Base-by-base conservation (phyloP, 2,888 invertebrate species). In the Camponotus fellah region DNA sequence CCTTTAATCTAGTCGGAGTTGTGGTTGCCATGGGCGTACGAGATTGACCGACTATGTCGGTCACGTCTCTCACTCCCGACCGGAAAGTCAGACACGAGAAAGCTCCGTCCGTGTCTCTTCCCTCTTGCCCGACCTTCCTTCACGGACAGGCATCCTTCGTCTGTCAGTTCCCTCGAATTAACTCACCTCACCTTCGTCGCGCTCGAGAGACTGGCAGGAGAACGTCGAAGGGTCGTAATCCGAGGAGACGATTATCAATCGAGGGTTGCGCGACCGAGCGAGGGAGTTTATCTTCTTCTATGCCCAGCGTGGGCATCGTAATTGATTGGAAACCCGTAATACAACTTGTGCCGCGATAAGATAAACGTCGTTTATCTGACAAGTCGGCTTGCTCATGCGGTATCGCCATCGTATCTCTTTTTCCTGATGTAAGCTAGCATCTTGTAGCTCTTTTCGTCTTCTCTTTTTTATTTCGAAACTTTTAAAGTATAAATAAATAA, bases 1-100 rank as follows among this genome's bases (percentile, higher is more conserved):
- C 83, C 90, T 90, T 90, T 90, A 90, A 90, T 90, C 89, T 90
- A 90, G 82, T 82, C 68, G 56, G 68, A 26, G 69, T 37, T 86
- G 49, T 40, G 46, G 32, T 49, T 40, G 58, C 81, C 58, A 49
- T 26, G 26, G 65, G 76, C 34, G 62, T 49, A 68, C 76, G 76
- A 68, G 81, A 86, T 85, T 86, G 90, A 86, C 84, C 84, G 77
- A 65, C 82, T 69, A 86, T 86, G 90, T 90, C 83, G 88, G 86
- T 90, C 89, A 86, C 86, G 89, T 90, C 64, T 82, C 84, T 60
- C 82, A 68, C 49, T 83, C 77, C 75, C 72, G 81, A 84, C 72
- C 86, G 68, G 62, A 62, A 76, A 86, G 74, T 69, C 82, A 79
- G 64, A 83, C 82, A 75, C 79, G 85, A 80, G 71, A 49, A 79